Base-by-base conservation (phyloP, 2,888 invertebrate genomes). In the Cartodere bifasciata region DNA sequence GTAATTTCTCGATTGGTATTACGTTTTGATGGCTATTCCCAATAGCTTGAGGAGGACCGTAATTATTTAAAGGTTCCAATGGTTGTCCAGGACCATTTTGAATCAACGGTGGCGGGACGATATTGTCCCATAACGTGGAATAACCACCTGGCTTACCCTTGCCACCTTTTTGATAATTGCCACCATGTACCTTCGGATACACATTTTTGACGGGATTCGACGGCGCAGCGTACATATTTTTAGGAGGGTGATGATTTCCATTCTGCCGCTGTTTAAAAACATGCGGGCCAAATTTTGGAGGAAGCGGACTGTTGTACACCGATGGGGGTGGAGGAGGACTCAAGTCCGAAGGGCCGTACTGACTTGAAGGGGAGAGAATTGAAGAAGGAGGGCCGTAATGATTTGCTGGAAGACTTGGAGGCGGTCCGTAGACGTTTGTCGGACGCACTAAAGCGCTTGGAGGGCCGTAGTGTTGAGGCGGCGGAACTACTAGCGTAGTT, bases 21-120 rank as follows among this genome's bases (percentile, higher is more conserved):
- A 36, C 28, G 23, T 43, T 38, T 27, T 44, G 21, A 28, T 42
- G 51, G 16, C 56, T 53, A 15, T 53, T 43, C 45, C 55, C 33
- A 43, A 62, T 53, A 9, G 62, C 53, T 22, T n/a, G n/a, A 17
- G 61, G 55, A 32, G 58, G 47, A 13, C 60, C 58, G 31, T 60
- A 52, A 25, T 53, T 53, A 30, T 61, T 56, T 20, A 57, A 55
- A 10, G 56, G 55, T 35, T 54, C 52, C 7, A 45, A 45, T 14
- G 46, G 38, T 13, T 42, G 40, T 4, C 6, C 7, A 20, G 9
- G 20, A n/a, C n/a, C n/a, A n/a, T n/a, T n/a, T n/a, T n/a, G n/a
- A n/a, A n/a, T n/a, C n/a, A n/a, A n/a, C n/a, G n/a, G n/a, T n/a
- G n/a, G n/a, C n/a, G n/a, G n/a, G n/a, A n/a, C n/a, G n/a, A n/a